Conservation (phyloP, 37 sponge, comb jelly and placozoan species). For the Crambe crambe region DNA sequence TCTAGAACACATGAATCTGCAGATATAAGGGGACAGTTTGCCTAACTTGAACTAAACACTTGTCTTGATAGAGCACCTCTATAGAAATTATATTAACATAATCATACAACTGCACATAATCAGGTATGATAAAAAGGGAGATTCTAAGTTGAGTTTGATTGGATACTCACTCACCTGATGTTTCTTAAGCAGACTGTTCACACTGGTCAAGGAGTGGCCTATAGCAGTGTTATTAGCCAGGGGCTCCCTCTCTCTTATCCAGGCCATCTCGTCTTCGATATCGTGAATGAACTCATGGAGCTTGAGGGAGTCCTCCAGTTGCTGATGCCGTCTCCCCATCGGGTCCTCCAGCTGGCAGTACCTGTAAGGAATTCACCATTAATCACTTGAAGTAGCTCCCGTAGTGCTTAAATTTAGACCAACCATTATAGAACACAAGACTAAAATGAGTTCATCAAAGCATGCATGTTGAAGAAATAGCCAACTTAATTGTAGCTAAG, state of each 20-base stretch:
- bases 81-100: too few relatives aligned
- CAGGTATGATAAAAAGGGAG: too few relatives aligned
- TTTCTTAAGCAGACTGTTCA: slow-evolving; percentile 79
- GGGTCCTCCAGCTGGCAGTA: slow-evolving; percentile 90
- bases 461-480: too few relatives aligned
- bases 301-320: slow-evolving; percentile 74
- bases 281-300: slow-evolving; percentile 87
- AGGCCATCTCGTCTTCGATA: slow-evolving; percentile 77
- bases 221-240: slow-evolving; percentile 61
- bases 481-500: too few relatives aligned
- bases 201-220: slow-evolving; percentile 73
- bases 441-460: too few relatives aligned
- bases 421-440: too few relatives aligned
- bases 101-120: neutral
- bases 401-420: too few relatives aligned
- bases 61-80: too few relatives aligned
- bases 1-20: neutral
- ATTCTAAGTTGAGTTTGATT: too few relatives aligned
- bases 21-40: too few relatives aligned
- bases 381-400: too few relatives aligned
- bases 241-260: slow-evolving; percentile 82
- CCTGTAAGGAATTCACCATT: slow-evolving; percentile 18
- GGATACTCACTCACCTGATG: slow-evolving; percentile 69
- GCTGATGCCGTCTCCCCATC: slow-evolving; percentile 63
- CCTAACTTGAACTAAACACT: too few relatives aligned